Evolutionary conservation across 2,797 vertebrate genomes (phyloP), one percentile per base, ranked within the genome.

Genomic region (Perdix hodgsoniae): DNA sequence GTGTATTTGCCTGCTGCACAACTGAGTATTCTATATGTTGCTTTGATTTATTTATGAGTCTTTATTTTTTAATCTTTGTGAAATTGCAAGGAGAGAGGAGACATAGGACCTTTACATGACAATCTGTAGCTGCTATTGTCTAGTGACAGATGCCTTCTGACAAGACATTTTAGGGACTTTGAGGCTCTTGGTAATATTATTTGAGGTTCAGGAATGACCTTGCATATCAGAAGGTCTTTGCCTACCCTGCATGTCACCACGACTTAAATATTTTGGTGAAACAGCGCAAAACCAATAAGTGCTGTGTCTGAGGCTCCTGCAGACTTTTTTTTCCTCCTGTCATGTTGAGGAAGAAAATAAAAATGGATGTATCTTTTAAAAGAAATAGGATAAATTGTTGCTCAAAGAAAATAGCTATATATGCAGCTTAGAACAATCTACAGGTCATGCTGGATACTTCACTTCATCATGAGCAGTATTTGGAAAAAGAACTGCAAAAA

Each of bases 81-180:
- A 78, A 93, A 64, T 75, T 86, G 10, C 23, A 33, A 47, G 10
- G 42, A 35, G 39, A 27, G n/a, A 79, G 31, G 54, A 23, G 75
- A 31, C 57, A 27, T 9, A 59, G 35, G 35, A 81, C 66, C 64
- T 89, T 88, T 81, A 83, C 83, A 91, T 93, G 66, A 86, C 66
- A 88, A 6, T 60, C 56, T 40, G 56, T 39, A 83, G 40, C 37
- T 87, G 16, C 50, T 89, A 12, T 81, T 76, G 83, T 64, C 22
- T 67, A 79, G 35, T 73, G 91, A 86, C 73, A 60, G 89, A 88
- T 93, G 56, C 82, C 70, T 95, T 93, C 67, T 89, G 84, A 90
- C 24, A 4, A 94, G 71, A 84, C 66, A 72, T 93, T 96, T 91
- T 88, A 70, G 77, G 54, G 81, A 78, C 64, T 92, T 93, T 1